Evolutionary conservation across 2,797 vertebrate genomes (phyloP).

Genomic region (Phrynocephalus vlangalii): DNA sequence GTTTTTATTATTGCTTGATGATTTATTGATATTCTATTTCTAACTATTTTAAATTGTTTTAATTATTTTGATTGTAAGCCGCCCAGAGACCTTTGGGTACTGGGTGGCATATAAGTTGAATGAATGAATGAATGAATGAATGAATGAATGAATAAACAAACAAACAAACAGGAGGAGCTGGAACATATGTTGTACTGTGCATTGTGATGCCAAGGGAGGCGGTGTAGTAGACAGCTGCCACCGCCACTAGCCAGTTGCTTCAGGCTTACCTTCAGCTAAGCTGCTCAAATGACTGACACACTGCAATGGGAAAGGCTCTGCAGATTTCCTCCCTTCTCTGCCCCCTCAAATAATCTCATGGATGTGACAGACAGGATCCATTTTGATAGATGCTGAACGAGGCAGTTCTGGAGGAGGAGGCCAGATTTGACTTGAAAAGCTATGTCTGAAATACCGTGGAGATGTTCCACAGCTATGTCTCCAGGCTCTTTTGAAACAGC

Average conservation of each 20-base stretch:
- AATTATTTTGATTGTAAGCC: too few species aligned
- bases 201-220: slow-evolving; percentile 64
- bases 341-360: slow-evolving; percentile 61
- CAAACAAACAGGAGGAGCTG: neutral
- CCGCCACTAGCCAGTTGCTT: slow-evolving; percentile 63
- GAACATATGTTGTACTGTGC: slow-evolving; percentile 18
- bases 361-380: slow-evolving; percentile 64
- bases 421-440: slow-evolving; percentile 15
- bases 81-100: too few species aligned
- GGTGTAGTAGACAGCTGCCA: slow-evolving; percentile 73
- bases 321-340: slow-evolving; percentile 63
- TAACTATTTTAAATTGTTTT: too few species aligned
- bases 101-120: too few species aligned
- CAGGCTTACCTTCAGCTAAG: slow-evolving; percentile 82
- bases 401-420: neutral
- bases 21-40: too few species aligned
- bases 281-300: slow-evolving; percentile 79
- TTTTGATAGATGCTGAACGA: slow-evolving; percentile 61
- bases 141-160: too few species aligned
- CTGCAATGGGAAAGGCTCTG: slow-evolving; percentile 59
- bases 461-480: neutral
- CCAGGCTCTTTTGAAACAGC: slow-evolving; percentile 42
- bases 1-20: too few species aligned
- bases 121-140: too few species aligned
- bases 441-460: neutral